A percentile compares a stretch with the other conserved stretches of the same genome.
These are phyloP conservation scores for Hyphantria cunea DNA, from an alignment of 1,140 invertebrate species.

Conservation along the genomic window DNA sequence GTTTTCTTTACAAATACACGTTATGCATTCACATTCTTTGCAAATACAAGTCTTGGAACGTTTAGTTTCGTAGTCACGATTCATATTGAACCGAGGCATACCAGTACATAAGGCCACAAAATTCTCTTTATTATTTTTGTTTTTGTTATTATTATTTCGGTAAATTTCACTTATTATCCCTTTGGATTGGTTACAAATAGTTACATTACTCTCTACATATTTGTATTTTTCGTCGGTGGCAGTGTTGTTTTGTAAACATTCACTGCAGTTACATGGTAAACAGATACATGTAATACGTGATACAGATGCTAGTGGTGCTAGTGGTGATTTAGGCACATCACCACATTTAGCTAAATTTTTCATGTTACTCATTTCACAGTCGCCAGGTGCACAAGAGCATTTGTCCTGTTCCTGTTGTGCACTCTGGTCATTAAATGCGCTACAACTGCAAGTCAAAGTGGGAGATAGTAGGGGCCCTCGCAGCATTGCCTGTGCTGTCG, in stretches of 20 bases:
- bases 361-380: constrained; percentile 33
- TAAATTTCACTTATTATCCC: neutral
- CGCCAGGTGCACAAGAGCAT: constrained; percentile 43
- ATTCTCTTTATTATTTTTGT: neutral
- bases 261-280: too few species aligned
- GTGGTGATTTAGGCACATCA: too few species aligned
- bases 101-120: constrained; percentile 33
- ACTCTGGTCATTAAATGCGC: constrained; percentile 38
- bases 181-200: too few species aligned
- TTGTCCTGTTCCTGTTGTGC: constrained; percentile 27
- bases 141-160: neutral
- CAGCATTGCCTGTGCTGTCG: constrained; percentile 15
- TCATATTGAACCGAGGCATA: neutral
- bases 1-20: constrained; percentile 39
- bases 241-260: too few species aligned
- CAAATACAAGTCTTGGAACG: constrained; percentile 28
- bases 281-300: too few species aligned
- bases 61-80: neutral
- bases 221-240: too few species aligned
- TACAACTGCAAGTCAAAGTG: constrained; percentile 39
- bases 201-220: too few species aligned
- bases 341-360: too few species aligned
- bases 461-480: neutral
- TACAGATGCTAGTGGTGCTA: too few species aligned
- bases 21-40: constrained; percentile 42